Conservation (phyloP, 2,888 invertebrate genomes). For the Siphlonurus alternatus region DNA sequence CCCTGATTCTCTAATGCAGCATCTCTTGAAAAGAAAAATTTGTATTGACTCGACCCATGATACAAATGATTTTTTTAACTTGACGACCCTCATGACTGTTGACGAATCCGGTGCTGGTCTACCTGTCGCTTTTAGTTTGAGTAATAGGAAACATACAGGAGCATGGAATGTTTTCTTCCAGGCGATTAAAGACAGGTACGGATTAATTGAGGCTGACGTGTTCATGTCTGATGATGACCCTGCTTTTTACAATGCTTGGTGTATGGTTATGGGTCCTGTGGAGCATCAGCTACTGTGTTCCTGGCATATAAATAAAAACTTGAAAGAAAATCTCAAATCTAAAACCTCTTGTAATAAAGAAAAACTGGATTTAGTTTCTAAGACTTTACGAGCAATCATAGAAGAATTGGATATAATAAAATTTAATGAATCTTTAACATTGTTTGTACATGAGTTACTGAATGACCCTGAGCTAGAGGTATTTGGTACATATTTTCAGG, state of each 20-base stretch:
- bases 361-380: constrained; percentile 2
- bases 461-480: too few species aligned
- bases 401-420: too few species aligned
- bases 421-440: too few species aligned
- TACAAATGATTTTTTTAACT: not conserved
- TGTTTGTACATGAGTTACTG: too few species aligned
- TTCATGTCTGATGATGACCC: constrained; percentile 14
- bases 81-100: not conserved
- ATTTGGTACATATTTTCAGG: too few species aligned
- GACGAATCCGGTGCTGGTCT: not conserved
- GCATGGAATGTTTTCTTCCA: too few species aligned
- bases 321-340: constrained; percentile 7
- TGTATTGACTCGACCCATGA: not conserved
- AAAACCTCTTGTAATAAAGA: not conserved
- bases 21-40: not conserved
- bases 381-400: too few species aligned
- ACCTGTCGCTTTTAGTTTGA: too few species aligned
- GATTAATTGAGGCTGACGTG: constrained; percentile 4
- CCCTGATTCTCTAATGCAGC: not conserved
- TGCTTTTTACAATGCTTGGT: constrained; percentile 13
- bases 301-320: constrained; percentile 12
- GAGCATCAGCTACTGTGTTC: constrained; percentile 9
- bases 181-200: too few species aligned
- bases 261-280: constrained; percentile 7
- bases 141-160: too few species aligned